Evolutionary conservation across 2,888 invertebrate species (phyloP), one percentile per base, ranked within the genome.

Genomic region (Podotricha telesiphe): DNA sequence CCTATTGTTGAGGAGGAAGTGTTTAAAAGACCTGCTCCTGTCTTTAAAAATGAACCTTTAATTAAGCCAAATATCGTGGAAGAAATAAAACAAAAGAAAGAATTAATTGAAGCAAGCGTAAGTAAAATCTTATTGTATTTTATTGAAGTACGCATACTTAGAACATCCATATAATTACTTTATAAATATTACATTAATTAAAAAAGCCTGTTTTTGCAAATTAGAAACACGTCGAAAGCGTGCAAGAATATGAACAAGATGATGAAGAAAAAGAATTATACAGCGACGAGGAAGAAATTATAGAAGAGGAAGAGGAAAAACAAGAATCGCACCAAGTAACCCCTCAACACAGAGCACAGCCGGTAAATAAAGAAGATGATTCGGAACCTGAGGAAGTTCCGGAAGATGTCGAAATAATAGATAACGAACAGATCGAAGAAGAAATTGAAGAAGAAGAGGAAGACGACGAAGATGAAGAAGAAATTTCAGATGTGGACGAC

Each of bases 401-500:
- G 7, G 67, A 89, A 73, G 90, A 92, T 69, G 92, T 91, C 0
- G 93, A 93, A 80, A 90, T 92, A 73, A 89, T 93, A 45, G 89
- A 88, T 47, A 88, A 89, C 13, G 91, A 92, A 73, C 93, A 93
- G 70, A 86, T 93, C 22, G 91, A 91, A 28, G 91, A 92, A 74
- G 93, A 93, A 73, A 85, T 91, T 17, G 91, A 93, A 37, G 90
- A 55, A 34, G 62, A 59, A 11, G 53, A 75, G 19, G 94, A 93
- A 53, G 86, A 87, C 69, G 90, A 88, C 59, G 90, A 89, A 62
- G 93, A 93, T 1, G 93, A 93, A 70, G 93, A 94, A 70, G 93
- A 93, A 67, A 91, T 94, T 75, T 94, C 94, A 0, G 95, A 95
- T 76, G 94, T 95, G 0, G 96, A 96, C 79, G 96, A 96, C 80